These are phyloP conservation scores for Spicauda simplicius DNA, from an alignment of 2,888 invertebrate species.

Conservation along the genomic window DNA sequence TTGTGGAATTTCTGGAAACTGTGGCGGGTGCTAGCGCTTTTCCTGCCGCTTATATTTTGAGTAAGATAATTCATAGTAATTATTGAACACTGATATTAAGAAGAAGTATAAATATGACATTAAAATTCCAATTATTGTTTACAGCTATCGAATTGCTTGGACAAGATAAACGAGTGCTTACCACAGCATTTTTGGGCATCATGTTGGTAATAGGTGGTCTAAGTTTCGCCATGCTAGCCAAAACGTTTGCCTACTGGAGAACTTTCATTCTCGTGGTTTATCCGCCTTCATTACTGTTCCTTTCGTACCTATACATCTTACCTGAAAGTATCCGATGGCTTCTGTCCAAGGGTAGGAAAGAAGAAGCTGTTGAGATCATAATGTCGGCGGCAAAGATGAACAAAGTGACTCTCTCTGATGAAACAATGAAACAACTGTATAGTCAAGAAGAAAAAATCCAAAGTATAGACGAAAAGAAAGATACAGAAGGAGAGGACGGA, in stretches of 20 bases:
- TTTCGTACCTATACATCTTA: constrained; percentile 88
- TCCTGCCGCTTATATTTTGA: constrained; percentile 83
- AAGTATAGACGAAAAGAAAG: constrained; percentile 56
- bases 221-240: constrained; percentile 88
- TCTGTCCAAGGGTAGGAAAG: constrained; percentile 87
- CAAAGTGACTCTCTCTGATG: constrained; percentile 73
- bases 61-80: constrained; percentile 50
- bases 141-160: constrained; percentile 76
- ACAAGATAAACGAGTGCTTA: constrained; percentile 72
- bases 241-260: constrained; percentile 89
- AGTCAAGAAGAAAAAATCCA: constrained; percentile 64
- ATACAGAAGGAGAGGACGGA: constrained; percentile 52
- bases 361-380: constrained; percentile 87
- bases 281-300: constrained; percentile 87
- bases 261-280: constrained; percentile 88
- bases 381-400: constrained; percentile 87
- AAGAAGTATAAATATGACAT: not conserved
- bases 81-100: no score
- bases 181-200: constrained; percentile 73
- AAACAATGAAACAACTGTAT: constrained; percentile 69
- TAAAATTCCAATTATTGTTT: constrained; percentile 44
- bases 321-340: constrained; percentile 93
- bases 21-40: constrained; percentile 84
- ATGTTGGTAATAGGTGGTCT: constrained; percentile 89
- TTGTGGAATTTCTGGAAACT: constrained; percentile 85